A percentile compares a stretch with the other conserved stretches of the same genome.
Conservation (phyloP, 2,113 vertebrate species). For the Poecile atricapillus region DNA sequence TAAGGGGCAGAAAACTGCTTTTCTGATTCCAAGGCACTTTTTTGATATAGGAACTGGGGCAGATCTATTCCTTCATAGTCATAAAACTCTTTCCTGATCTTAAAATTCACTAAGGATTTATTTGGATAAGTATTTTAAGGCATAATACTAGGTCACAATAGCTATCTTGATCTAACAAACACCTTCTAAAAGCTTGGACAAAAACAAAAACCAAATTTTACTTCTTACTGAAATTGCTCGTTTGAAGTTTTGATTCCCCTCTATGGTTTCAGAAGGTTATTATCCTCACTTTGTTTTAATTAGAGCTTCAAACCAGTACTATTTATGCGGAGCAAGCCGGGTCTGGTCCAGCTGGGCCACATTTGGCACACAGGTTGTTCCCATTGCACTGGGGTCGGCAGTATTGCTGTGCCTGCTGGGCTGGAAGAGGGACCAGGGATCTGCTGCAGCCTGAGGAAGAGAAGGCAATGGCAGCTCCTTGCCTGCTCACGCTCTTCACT, state of each 20-base stretch:
- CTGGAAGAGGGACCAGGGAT: not conserved
- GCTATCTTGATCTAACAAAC: not conserved
- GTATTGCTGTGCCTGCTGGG: not conserved
- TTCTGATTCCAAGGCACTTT: not conserved
- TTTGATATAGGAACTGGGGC: not conserved
- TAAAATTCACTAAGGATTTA: not conserved
- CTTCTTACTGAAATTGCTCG: not conserved
- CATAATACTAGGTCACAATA: not conserved
- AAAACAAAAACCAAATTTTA: not conserved
- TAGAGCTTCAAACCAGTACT: not conserved
- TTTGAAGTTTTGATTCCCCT: not conserved
- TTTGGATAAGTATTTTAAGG: not conserved
- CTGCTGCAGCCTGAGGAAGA: not conserved
- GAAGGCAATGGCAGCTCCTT: not conserved
- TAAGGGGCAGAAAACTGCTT: not conserved
- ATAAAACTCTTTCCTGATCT: not conserved
- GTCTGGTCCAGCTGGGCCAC: not conserved
- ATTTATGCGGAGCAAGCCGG: not conserved
- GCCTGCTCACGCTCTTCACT: not conserved
- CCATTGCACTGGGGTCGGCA: rapidly evolving
- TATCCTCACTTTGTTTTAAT: slow-evolving; percentile 1
- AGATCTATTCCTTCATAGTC: not conserved
- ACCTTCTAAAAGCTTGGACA: not conserved
- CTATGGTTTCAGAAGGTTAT: not conserved
- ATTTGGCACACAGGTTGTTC: not conserved